These are phyloP conservation scores for Hypothenemus hampei DNA, from an alignment of 1,140 invertebrate genomes.

Conservation along the genomic window DNA sequence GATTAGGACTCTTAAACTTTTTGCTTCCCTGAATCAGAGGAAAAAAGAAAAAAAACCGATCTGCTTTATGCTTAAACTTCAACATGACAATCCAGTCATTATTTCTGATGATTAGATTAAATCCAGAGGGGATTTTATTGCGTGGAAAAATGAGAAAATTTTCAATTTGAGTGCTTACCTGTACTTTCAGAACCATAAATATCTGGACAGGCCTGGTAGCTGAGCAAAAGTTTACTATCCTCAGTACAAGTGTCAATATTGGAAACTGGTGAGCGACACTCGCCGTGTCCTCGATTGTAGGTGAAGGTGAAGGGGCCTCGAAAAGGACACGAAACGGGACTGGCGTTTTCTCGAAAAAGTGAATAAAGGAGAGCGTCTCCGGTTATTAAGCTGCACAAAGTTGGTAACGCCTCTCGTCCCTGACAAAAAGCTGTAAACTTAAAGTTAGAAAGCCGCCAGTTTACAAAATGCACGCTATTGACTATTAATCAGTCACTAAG, in stretches of 20 bases:
- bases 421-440: conserved; percentile 71
- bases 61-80: no score
- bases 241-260: conserved; percentile 87
- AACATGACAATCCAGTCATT: no score
- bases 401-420: conserved; percentile 65
- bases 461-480: no score
- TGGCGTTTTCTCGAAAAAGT: conserved; percentile 77
- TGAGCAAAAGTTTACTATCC: conserved; percentile 75
- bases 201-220: conserved; percentile 89
- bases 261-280: conserved; percentile 77
- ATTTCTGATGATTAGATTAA: no score
- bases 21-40: no score
- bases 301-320: conserved; percentile 76
- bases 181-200: conserved; percentile 78
- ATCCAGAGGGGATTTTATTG: no score
- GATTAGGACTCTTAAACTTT: no score
- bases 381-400: conserved; percentile 77
- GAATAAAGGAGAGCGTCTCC: conserved; percentile 83
- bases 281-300: conserved; percentile 79
- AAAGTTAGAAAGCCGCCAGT: no score
- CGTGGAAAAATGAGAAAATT: no score
- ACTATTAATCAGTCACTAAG: no score
- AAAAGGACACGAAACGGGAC: conserved; percentile 72
- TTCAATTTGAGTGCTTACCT: no score
- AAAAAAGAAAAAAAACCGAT: no score